Base-by-base conservation (phyloP, 2,888 invertebrate species). In the Luperina nickerlii region DNA sequence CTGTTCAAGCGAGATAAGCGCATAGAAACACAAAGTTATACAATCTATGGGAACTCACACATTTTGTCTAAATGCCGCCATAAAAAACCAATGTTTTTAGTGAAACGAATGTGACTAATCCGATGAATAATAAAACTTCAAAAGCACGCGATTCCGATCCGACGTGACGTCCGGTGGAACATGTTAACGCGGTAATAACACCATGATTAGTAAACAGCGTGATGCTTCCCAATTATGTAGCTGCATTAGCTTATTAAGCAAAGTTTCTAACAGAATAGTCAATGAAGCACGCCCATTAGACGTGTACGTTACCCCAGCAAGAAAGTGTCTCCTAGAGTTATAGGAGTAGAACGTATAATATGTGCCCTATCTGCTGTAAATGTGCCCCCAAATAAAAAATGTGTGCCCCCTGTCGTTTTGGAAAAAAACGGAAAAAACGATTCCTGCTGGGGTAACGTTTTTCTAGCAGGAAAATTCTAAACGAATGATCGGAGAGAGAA, bases 241-340 rank as follows among this genome's bases (percentile, higher is more conserved):
- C 81, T 74, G 80, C 87, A 88, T 90, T 87, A 83, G 85, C 79
- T 85, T 90, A 89, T 90, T 90, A 91, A 89, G 87, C 84, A 88
- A 90, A 91, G 89, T 91, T 91, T 88, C 86, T 85, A 88, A 90
- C 85, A 89, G 89, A 92, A 92, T 90, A 88, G 87, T 87, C 84
- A 90, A 90, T 87, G 90, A 90, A 88, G 85, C 83, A 81, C 86
- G 84, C 88, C 88, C 88, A 92, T 93, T 91, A 91, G 86, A 27
- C 84, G 86, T n/a, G n/a, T n/a, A n/a, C n/a, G n/a, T n/a, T n/a
- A n/a, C n/a, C n/a, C n/a, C n/a, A n/a, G n/a, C n/a, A n/a, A n/a
- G n/a, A n/a, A n/a, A n/a, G n/a, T n/a, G n/a, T n/a, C n/a, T n/a
- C n/a, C n/a, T n/a, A n/a, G n/a, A n/a, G n/a, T n/a, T n/a, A n/a